Conservation (phyloP, 1,140 invertebrate species). For the Drosophila ananassae region DNA sequence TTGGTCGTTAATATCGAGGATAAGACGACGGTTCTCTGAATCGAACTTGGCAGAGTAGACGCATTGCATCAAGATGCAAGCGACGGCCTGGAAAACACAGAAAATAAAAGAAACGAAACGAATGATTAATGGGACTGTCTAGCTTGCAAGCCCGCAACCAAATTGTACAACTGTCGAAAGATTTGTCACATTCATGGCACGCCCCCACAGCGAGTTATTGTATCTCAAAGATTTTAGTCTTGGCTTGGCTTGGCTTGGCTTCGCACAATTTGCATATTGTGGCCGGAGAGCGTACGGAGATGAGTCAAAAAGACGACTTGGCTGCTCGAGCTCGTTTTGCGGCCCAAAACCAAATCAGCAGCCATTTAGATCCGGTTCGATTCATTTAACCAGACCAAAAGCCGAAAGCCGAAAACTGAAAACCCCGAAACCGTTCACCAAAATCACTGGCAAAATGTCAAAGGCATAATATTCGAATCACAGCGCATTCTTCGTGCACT, state of each 20-base stretch:
- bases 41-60: constrained; percentile 77
- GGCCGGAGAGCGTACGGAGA: constrained; percentile 11
- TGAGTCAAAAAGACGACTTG: constrained; percentile 48
- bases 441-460: constrained; percentile 65
- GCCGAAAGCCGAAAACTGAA: constrained; percentile 6
- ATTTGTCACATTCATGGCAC: constrained; percentile 52
- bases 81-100: constrained; percentile 62
- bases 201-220: constrained; percentile 14
- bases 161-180: constrained; percentile 26
- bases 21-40: constrained; percentile 84
- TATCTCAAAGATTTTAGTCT: constrained; percentile 21
- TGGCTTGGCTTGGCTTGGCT: constrained; percentile 12
- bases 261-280: constrained; percentile 56
- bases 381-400: constrained; percentile 1
- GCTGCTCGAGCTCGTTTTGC: constrained; percentile 36
- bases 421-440: constrained; percentile 36
- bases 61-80: constrained; percentile 83
- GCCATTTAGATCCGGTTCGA: constrained; percentile 75
- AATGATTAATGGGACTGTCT: constrained; percentile 38
- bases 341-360: constrained; percentile 48
- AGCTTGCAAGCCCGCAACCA: constrained; percentile 1
- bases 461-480: constrained; percentile 64
- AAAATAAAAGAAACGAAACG: not conserved
- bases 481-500: constrained; percentile 32
- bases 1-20: constrained; percentile 88